These are phyloP conservation scores for Periparus ater DNA, from an alignment of 2,797 vertebrate genomes.

Conservation along the genomic window DNA sequence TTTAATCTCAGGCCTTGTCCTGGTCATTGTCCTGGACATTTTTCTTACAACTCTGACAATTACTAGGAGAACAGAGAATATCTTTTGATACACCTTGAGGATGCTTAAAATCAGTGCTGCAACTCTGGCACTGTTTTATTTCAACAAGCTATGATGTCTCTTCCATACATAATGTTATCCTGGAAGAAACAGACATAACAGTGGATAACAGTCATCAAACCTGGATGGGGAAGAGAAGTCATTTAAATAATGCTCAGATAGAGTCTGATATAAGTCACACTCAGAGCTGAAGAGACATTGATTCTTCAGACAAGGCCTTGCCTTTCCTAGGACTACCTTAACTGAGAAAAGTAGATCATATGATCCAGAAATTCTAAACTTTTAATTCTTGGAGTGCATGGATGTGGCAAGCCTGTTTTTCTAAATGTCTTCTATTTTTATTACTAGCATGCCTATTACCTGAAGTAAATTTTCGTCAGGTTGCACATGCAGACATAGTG, in stretches of 20 bases:
- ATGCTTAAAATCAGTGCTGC: neutral
- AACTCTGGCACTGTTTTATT: neutral
- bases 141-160: neutral
- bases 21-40: neutral
- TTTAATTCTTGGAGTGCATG: neutral
- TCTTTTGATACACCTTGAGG: neutral
- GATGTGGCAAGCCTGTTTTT: neutral
- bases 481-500: neutral
- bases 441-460: neutral
- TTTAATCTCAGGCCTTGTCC: neutral
- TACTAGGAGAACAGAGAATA: neutral
- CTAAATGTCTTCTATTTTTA: neutral
- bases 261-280: neutral
- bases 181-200: neutral
- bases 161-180: rapidly evolving
- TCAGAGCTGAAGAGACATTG: neutral
- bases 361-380: neutral
- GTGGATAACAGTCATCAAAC: neutral
- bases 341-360: neutral
- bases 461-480: neutral
- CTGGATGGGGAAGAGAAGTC: neutral
- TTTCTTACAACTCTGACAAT: neutral
- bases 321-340: neutral
- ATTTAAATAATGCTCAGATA: neutral
- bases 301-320: neutral